Conservation (phyloP, 2,888 invertebrate species). For the Incurvaria masculella region DNA sequence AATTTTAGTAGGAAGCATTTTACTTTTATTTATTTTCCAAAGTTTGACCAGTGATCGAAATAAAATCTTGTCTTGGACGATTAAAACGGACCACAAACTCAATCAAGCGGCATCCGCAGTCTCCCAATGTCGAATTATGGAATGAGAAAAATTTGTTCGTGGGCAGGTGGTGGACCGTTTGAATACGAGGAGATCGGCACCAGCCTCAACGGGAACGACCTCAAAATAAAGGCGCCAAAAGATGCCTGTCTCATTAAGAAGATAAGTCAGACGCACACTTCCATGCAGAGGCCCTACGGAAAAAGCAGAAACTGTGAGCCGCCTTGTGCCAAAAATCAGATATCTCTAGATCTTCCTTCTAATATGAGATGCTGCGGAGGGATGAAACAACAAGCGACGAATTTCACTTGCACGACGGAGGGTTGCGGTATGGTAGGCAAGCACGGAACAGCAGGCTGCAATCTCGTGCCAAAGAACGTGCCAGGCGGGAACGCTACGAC, state of each 20-base stretch:
- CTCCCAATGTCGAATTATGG: too few species aligned
- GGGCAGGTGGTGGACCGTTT: constrained; percentile 38
- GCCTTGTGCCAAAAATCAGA: constrained; percentile 46
- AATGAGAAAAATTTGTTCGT: constrained; percentile 39
- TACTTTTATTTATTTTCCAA: too few species aligned
- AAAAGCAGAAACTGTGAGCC: constrained; percentile 29
- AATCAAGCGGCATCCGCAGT: too few species aligned
- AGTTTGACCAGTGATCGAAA: too few species aligned
- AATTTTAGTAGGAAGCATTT: background rate
- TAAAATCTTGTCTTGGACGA: too few species aligned
- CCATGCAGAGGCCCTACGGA: constrained; percentile 36
- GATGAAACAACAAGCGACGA: constrained; percentile 33
- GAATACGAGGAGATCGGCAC: constrained; percentile 49
- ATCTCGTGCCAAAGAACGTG: constrained; percentile 32
- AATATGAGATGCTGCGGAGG: constrained; percentile 37
- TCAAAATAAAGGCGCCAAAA: constrained; percentile 47
- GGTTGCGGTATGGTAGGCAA: constrained; percentile 34
- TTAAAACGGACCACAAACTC: too few species aligned
- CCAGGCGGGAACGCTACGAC: constrained; percentile 30
- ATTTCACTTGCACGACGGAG: constrained; percentile 46
- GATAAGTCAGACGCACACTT: constrained; percentile 44
- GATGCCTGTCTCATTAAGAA: constrained; percentile 41
- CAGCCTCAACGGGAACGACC: constrained; percentile 40
- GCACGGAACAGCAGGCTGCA: constrained; percentile 29
- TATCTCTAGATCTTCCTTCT: constrained; percentile 36